phyloP scores from a whole-genome alignment of 2,888 invertebrate species.

The Arctia plantaginis region DNA sequence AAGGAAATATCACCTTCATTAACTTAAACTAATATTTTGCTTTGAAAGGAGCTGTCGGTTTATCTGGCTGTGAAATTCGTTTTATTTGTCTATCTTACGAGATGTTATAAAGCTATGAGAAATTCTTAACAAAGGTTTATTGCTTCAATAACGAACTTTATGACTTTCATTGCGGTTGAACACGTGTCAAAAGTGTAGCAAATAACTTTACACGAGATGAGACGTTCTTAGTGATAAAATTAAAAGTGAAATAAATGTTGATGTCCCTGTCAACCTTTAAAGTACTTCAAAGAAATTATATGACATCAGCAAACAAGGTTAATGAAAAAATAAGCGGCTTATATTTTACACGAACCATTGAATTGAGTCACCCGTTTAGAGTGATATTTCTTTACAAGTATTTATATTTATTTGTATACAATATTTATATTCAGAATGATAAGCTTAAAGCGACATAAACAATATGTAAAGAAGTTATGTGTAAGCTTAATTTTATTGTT shows the following conservation, averaged over 20 bases:
- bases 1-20: conserved; percentile 59
- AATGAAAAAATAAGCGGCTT: conserved; percentile 55
- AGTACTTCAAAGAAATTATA: conserved; percentile 33
- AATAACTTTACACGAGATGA: conserved; percentile 34
- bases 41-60: conserved; percentile 52
- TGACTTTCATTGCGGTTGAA: conserved; percentile 71
- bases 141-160: conserved; percentile 78
- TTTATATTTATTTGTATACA: conserved; percentile 26
- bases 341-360: conserved; percentile 39
- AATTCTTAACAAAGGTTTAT: conserved; percentile 81
- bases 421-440: conserved; percentile 37
- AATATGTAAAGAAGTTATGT: background rate
- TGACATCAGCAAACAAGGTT: conserved; percentile 31
- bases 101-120: conserved; percentile 72
- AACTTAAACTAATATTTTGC: conserved; percentile 62
- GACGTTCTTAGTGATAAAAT: conserved; percentile 52
- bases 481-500: background rate
- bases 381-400: conserved; percentile 29
- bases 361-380: conserved; percentile 36
- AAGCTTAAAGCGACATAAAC: background rate
- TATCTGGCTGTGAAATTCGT: conserved; percentile 57
- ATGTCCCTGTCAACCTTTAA: conserved; percentile 23
- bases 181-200: conserved; percentile 73
- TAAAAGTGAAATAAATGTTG: conserved; percentile 48
- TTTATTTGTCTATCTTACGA: conserved; percentile 66